Percentiles rank a stretch among this genome's conserved stretches.
Conservation (phyloP, 2,113 vertebrate genomes). For the Aspidoscelis tigris region DNA sequence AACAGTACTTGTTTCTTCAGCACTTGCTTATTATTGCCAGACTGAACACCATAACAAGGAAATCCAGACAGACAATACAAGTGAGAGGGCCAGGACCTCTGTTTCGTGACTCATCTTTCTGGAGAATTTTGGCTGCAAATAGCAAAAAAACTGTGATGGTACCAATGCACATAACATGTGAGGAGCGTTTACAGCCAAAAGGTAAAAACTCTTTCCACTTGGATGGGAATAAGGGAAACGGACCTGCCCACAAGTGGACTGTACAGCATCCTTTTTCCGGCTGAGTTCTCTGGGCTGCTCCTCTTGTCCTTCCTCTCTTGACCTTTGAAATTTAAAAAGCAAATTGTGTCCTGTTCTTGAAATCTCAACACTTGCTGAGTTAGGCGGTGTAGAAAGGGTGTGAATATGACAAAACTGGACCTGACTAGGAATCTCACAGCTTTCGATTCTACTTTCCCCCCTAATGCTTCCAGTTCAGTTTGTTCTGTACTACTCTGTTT, state of each 20-base stretch:
- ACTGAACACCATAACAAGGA: constrained; percentile 51
- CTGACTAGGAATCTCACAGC: rapidly evolving
- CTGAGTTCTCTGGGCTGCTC: constrained; percentile 60
- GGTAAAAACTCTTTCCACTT: constrained; percentile 66
- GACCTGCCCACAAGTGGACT: constrained; percentile 59
- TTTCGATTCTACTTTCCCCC: constrained; percentile 20
- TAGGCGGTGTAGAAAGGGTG: constrained; percentile 46
- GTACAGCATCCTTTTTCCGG: constrained; percentile 70
- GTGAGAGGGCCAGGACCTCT: constrained; percentile 55
- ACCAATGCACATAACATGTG: constrained; percentile 16
- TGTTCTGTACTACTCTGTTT: too few species aligned
- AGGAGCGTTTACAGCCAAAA: constrained; percentile 51
- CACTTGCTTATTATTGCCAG: constrained; percentile 35
- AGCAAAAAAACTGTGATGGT: constrained; percentile 25
- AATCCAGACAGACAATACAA: constrained; percentile 45
- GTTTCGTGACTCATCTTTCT: constrained; percentile 55
- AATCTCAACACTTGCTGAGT: constrained; percentile 52
- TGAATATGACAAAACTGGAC: constrained; percentile 51
- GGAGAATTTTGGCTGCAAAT: constrained; percentile 39
- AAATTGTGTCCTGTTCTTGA: constrained; percentile 62
- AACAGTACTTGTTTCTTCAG: constrained; percentile 45
- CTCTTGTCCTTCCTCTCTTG: constrained; percentile 68
- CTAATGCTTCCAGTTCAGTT: too few species aligned
- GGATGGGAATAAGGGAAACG: constrained; percentile 65
- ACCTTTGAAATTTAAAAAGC: constrained; percentile 67